Evolutionary conservation across 2,797 vertebrate species (phyloP), one percentile per base, ranked within the genome.

Genomic region (Etheostoma nigrum): DNA sequence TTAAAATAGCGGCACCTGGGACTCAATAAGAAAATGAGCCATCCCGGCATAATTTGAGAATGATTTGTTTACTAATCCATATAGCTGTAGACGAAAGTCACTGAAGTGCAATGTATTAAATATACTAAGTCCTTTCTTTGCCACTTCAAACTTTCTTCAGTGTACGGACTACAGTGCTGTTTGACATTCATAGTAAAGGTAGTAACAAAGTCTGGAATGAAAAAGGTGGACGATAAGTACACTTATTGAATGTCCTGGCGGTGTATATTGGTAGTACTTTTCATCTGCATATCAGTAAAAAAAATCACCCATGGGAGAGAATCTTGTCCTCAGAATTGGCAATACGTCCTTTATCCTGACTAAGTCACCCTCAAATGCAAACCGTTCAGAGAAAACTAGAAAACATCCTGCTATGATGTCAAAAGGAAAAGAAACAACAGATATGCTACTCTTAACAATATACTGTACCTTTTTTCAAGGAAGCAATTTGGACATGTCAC

Each of bases 61-160:
- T 95, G 94, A 97, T 97, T 94, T 95, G 94, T 97, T 97, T 96
- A 95, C 94, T 93, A 95, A 97, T 97, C 96, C 83, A 97, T 97
- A 95, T 59, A 86, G 88, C 88, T 89, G 90, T 85, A 74, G 87
- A 85, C 85, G 82, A 92, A 91, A 92, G 93, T 93, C 92, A 91
- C 88, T 87, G 76, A 89, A 91, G 90, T 93, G 93, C 89, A 89
- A 83, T 88, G 93, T 78, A 75, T 90, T 91, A 92, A 90, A 88
- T 88, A 86, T 78, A 78, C 78, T 47, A 72, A 87, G 79, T 79
- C 82, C 70, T 87, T 74, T 66, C 62, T 83, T 71, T 64, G 72
- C 80, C 83, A 71, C 79, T 58, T 18, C 73, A 84, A 92, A 93
- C 87, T 93, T 92, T 89, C 67, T 58, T 15, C 68, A 79, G 55